Evolutionary conservation across 2,888 invertebrate species (phyloP).

Genomic region (Gonocerus acuteangulatus): DNA sequence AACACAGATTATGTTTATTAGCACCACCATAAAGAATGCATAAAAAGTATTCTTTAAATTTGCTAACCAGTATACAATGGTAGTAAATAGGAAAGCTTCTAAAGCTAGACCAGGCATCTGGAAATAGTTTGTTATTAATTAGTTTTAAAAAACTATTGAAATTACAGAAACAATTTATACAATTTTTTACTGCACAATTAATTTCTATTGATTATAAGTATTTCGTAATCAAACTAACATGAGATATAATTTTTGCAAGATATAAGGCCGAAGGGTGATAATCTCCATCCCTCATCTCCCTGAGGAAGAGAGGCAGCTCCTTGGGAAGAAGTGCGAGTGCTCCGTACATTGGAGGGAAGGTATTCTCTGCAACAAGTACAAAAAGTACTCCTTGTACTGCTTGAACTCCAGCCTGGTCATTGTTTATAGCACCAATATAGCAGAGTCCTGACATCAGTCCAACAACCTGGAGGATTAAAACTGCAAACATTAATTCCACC

Average conservation of each 20-base stretch:
- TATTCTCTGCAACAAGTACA: constrained; percentile 80
- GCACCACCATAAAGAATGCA: constrained; percentile 61
- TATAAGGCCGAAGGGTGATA: constrained; percentile 76
- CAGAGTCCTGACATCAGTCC: constrained; percentile 76
- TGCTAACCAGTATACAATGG: constrained; percentile 78
- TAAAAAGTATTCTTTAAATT: constrained; percentile 62
- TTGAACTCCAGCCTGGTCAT: constrained; percentile 74
- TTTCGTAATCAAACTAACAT: no score
- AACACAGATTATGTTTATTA: constrained; percentile 67
- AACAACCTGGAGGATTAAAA: constrained; percentile 46
- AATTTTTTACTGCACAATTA: no score
- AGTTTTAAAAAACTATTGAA: not conserved
- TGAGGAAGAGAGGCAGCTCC: constrained; percentile 67
- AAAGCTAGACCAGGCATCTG: constrained; percentile 77
- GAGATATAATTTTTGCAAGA: constrained; percentile 64
- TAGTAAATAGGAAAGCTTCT: constrained; percentile 72
- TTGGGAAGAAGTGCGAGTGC: constrained; percentile 76
- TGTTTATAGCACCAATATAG: constrained; percentile 64
- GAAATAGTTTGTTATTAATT: not conserved
- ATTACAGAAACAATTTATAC: no score
- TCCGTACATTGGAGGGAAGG: constrained; percentile 86
- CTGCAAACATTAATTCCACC: no score
- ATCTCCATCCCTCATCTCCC: constrained; percentile 75
- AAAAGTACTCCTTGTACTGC: constrained; percentile 82
- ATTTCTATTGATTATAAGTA: no score